These are phyloP conservation scores for Polydrusus tereticollis DNA, from an alignment of 2,888 invertebrate genomes.

Conservation along the genomic window DNA sequence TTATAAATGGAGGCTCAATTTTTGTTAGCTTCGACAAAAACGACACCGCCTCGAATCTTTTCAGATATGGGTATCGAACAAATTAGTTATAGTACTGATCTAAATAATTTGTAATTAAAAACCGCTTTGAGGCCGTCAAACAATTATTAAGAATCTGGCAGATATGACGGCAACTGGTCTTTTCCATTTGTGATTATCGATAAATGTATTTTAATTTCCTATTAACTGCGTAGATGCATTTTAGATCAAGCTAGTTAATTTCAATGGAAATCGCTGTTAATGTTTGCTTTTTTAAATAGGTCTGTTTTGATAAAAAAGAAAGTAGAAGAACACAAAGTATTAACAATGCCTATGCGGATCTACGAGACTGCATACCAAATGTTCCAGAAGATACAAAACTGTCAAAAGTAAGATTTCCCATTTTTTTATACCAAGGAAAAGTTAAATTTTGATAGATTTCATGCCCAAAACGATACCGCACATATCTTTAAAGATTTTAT, in stretches of 20 bases:
- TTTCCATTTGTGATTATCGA: neutral
- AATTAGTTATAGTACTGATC: too few species aligned
- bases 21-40: too few species aligned
- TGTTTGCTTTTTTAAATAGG: neutral
- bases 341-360: constrained; percentile 93
- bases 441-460: neutral
- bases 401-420: constrained; percentile 79
- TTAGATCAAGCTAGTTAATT: too few species aligned
- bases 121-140: neutral
- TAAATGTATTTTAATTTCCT: too few species aligned
- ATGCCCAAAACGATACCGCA: constrained; percentile 3
- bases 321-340: constrained; percentile 92
- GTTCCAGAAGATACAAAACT: constrained; percentile 96
- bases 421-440: neutral
- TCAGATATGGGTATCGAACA: too few species aligned
- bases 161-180: neutral
- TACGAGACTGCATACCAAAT: constrained; percentile 94
- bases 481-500: neutral
- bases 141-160: neutral
- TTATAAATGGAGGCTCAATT: too few species aligned
- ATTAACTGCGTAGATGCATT: too few species aligned
- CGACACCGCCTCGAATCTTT: neutral
- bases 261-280: neutral
- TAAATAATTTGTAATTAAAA: too few species aligned
- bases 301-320: constrained; percentile 85